phyloP scores from a whole-genome alignment of 2,113 vertebrate species.

The Struthio camelus region DNA sequence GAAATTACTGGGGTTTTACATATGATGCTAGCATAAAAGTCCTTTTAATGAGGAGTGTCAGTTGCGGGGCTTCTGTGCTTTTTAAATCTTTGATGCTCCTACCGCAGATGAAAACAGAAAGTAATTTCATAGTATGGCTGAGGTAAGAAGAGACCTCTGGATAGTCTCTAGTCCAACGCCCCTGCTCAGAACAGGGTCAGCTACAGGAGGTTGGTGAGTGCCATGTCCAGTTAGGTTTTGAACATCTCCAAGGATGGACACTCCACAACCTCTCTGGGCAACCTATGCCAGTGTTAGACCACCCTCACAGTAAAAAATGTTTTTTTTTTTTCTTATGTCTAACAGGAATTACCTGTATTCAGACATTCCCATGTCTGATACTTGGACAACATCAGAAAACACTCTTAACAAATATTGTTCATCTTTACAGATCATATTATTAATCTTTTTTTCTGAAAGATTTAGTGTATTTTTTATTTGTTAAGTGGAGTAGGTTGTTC shows the following conservation, averaged over 20 bases:
- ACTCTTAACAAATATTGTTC: neutral
- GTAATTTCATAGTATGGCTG: neutral
- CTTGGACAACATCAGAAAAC: neutral
- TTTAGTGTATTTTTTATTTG: neutral
- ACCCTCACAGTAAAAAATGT: accelerated
- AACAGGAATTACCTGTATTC: neutral
- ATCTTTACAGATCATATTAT: neutral
- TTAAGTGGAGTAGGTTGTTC: neutral
- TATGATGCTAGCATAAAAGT: too few species aligned
- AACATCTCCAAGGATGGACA: neutral
- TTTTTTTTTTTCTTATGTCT: neutral
- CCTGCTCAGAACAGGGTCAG: neutral
- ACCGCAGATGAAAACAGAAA: neutral
- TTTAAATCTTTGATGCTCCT: neutral
- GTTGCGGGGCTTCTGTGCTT: neutral
- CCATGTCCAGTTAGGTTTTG: accelerated
- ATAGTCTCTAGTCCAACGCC: accelerated
- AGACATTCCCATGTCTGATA: neutral
- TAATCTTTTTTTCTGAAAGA: neutral
- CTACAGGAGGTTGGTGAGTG: neutral
- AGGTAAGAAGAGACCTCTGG: neutral
- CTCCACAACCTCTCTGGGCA: neutral
- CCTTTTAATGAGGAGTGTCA: neutral
- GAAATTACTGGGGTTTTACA: neutral
- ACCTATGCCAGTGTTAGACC: neutral